Base-by-base conservation (phyloP, 2,888 invertebrate species). In the Thelaira solivaga region DNA sequence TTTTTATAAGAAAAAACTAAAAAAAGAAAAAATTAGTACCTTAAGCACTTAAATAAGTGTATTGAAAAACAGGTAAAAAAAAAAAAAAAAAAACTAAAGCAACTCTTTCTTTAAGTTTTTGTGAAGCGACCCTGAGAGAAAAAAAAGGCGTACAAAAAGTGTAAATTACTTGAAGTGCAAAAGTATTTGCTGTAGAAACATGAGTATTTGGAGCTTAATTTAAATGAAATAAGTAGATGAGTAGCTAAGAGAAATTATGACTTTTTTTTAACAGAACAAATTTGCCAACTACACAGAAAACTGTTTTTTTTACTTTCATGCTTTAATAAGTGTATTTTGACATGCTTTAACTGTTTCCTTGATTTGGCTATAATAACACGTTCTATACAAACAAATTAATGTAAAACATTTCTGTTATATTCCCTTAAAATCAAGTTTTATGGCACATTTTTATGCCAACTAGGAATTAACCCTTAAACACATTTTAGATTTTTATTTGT, bases 111-210 rank as follows among this genome's bases (percentile, higher is more conserved):
- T 7, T 18, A 26, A 16, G 6, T 26, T 26, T 24, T 1, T n/a
- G 29, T 16, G n/a, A 18, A 51, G 29, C 4, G 29, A 29, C n/a
- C n/a, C 3, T 2, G 36, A 20, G 0, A 3, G 10, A 53, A 36
- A 16, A 29, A 31, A 1, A 11, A 26, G n/a, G n/a, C n/a, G n/a
- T n/a, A n/a, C n/a, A n/a, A 13, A 39, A 39, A 64, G 36, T n/a
- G 39, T 39, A 49, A 49, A 64, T 64, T 36, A 49, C 29, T 65
- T 51, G 8, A 31, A 39, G 24, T 64, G 29, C 11, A 39, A 36
- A 47, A 47, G 16, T 47, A 36, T 34, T 61, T 31, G 2, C n/a
- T 2, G 18, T 6, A 53, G 10, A 34, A 31, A 20, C 24, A 47
- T 13, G 16, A 41, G 10, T 41, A 18, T 41, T 49, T 13, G 4